These are phyloP conservation scores for Littorina saxatilis DNA, from an alignment of 1,140 invertebrate genomes.

Conservation along the genomic window DNA sequence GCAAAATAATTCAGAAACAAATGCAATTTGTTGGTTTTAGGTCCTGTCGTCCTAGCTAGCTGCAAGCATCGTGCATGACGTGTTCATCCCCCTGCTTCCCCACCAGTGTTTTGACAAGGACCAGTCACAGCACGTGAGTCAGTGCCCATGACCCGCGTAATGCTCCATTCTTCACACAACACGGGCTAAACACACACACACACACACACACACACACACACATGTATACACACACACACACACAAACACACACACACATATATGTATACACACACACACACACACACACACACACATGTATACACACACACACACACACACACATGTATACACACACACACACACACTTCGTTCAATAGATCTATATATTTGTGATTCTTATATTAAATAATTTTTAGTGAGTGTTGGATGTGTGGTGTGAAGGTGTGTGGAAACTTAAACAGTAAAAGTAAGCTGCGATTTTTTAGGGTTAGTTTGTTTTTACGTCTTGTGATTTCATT, in stretches of 20 bases:
- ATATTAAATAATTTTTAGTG: too few relatives aligned
- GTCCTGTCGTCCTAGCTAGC: background rate
- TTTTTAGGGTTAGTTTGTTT: too few relatives aligned
- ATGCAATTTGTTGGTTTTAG: background rate
- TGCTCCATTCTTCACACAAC: background rate
- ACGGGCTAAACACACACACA: background rate
- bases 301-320: slow-evolving; percentile 23
- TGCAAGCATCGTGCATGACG: background rate
- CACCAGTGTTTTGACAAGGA: background rate
- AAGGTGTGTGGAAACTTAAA: too few relatives aligned
- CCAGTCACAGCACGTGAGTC: background rate
- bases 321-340: slow-evolving; percentile 4
- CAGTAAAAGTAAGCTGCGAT: too few relatives aligned
- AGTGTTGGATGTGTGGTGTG: too few relatives aligned
- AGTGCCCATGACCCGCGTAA: background rate
- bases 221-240: background rate
- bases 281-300: slow-evolving; percentile 29
- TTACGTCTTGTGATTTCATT: too few relatives aligned
- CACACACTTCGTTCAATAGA: background rate
- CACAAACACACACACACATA: slow-evolving; percentile 20
- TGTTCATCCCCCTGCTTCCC: background rate
- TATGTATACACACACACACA: slow-evolving; percentile 31
- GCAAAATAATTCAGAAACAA: too few relatives aligned
- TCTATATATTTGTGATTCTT: too few relatives aligned
- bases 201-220: background rate